Base-by-base conservation (phyloP, 2,113 vertebrate genomes). In the Leiothrix lutea region DNA sequence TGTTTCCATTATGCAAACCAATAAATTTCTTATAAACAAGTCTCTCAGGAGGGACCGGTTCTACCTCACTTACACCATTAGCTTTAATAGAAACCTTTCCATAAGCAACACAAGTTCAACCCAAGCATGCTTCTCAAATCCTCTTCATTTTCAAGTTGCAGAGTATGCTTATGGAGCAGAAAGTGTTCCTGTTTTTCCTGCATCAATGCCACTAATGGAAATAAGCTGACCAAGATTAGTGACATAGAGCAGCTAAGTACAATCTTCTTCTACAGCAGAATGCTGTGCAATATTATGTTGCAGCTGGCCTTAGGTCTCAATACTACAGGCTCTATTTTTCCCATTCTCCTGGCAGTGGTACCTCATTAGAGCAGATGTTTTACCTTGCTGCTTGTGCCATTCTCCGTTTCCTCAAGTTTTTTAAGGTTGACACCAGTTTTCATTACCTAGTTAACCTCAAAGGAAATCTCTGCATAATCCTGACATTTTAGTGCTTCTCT, bases 261-360 rank as follows among this genome's bases (percentile, higher is more conserved):
- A 62, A 1, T 16, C 13, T 64, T 65, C 12, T 60, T 42, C 56
- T 16, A 24, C 56, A 47, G 71, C 23, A 56, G 53, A 75, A 86
- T 1, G 17, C 61, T 40, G 24, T 47, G 31, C 2, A 3, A 45
- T 33, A 18, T 48, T 17, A 28, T 0, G 0, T 11, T n/a, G n/a
- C 33, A 67, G 10, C n/a, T 53, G 35, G 7, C n/a, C 23, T 78
- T 36, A 8, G 14, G 10, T 84, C 35, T 78, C n/a, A 35, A 8
- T 28, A 15, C 14, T 26, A 9, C 6, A 50, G 9, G 15, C 12
- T 61, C 38, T 58, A 2, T 18, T 89, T 42, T 91, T 48, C 16
- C 26, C 26, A 3, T 86, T 93, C 61, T 72, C 47, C 66, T 81
- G 25, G 33, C 42, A 60, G 22, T 26, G 25, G 9, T 20, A 45